A percentile compares a stretch with the other conserved stretches of the same genome.
Evolutionary conservation across 2,113 vertebrate species (phyloP).

Genomic region (Aegypius monachus): DNA sequence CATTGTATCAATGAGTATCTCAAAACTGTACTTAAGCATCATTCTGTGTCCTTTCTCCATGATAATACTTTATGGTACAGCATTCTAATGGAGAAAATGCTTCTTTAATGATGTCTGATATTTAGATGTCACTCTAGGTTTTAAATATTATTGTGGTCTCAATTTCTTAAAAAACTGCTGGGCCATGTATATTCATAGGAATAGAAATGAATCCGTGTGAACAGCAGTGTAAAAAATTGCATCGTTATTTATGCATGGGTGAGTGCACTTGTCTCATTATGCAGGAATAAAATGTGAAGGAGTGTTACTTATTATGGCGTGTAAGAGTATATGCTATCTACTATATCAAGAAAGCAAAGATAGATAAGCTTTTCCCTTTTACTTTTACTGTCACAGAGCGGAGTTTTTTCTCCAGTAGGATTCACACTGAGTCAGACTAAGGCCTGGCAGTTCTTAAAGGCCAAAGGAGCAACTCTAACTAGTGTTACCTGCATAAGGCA

Average conservation of each 20-base stretch:
- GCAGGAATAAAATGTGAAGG: background rate
- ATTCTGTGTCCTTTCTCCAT: background rate
- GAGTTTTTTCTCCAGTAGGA: background rate
- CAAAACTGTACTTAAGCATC: background rate
- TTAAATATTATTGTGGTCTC: background rate
- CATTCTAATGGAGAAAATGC: background rate
- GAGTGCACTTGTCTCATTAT: background rate
- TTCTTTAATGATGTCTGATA: background rate
- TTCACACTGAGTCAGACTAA: background rate
- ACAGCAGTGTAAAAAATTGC: background rate
- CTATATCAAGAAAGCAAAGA: background rate
- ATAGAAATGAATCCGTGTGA: background rate
- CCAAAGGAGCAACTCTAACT: background rate
- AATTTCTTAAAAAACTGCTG: background rate
- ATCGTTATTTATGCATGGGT: background rate
- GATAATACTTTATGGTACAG: background rate
- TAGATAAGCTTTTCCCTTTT: background rate
- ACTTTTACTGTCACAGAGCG: background rate
- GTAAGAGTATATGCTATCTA: background rate
- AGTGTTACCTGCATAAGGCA: background rate
- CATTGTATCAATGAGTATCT: background rate
- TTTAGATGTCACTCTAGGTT: background rate
- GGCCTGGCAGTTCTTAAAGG: background rate
- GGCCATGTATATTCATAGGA: background rate
- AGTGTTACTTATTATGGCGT: background rate